These are phyloP conservation scores for Bungarus multicinctus DNA, from an alignment of 2,113 vertebrate species.

Conservation along the genomic window DNA sequence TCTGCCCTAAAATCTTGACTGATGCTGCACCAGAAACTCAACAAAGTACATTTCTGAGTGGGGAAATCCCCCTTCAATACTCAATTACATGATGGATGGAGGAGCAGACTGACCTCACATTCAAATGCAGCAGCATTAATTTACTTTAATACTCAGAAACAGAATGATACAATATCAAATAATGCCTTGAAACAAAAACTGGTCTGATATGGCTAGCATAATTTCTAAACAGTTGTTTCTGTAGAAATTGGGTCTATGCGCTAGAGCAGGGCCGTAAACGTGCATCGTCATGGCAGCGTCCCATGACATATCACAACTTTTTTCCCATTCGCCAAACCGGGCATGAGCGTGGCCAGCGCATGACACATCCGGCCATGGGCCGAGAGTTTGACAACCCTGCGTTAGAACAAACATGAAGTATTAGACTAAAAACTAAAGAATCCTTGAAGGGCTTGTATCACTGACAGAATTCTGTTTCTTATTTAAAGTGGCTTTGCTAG, in stretches of 20 bases:
- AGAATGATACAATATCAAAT: neutral
- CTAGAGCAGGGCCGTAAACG: no score
- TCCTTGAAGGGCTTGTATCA: neutral
- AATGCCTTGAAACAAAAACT: neutral
- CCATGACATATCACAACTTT: no score
- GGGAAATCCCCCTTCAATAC: neutral
- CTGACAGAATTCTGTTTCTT: neutral
- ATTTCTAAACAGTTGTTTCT: neutral
- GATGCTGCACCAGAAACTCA: neutral
- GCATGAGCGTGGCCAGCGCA: no score
- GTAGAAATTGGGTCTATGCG: neutral
- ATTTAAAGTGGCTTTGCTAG: neutral
- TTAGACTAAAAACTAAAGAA: neutral
- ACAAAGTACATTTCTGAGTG: neutral
- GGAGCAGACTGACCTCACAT: no score
- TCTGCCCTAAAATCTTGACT: neutral
- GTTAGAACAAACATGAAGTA: neutral
- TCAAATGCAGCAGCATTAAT: neutral
- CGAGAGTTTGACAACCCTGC: no score
- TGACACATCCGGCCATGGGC: no score
- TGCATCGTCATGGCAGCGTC: fast-evolving
- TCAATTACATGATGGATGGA: no score
- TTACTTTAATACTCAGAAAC: neutral
- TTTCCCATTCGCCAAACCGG: no score
- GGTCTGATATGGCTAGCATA: neutral